phyloP scores from a whole-genome alignment of 2,797 vertebrate species.

The Ispidina picta region DNA sequence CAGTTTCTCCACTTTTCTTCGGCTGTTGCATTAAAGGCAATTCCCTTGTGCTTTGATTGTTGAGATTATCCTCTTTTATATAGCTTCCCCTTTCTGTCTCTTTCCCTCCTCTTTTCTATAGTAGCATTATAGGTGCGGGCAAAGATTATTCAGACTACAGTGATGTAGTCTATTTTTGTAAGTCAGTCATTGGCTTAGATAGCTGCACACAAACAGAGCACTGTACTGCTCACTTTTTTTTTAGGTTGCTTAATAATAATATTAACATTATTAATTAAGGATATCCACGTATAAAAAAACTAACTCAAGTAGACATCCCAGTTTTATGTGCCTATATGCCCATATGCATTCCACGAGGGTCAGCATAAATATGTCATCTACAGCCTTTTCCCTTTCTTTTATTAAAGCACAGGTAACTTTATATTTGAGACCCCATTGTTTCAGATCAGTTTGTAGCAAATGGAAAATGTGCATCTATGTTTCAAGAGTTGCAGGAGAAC shows the following conservation, averaged over 20 bases:
- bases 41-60: constrained; percentile 15
- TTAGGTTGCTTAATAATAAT: background rate
- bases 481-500: background rate
- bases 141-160: background rate
- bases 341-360: background rate
- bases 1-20: constrained; percentile 21
- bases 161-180: background rate
- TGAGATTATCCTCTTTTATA: constrained; percentile 2
- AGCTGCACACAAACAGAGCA: background rate
- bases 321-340: background rate
- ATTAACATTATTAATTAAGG: background rate
- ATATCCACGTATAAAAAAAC: background rate
- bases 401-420: background rate
- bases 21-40: constrained; percentile 10
- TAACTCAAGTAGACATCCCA: background rate
- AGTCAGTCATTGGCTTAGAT: background rate
- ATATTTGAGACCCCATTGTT: background rate
- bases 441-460: background rate
- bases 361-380: background rate
- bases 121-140: background rate
- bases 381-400: background rate
- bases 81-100: background rate
- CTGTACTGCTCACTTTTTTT: background rate
- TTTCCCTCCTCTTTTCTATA: background rate
- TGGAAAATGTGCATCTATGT: background rate